Conservation (phyloP, 2,888 invertebrate genomes). For the Monochamus alternatus region DNA sequence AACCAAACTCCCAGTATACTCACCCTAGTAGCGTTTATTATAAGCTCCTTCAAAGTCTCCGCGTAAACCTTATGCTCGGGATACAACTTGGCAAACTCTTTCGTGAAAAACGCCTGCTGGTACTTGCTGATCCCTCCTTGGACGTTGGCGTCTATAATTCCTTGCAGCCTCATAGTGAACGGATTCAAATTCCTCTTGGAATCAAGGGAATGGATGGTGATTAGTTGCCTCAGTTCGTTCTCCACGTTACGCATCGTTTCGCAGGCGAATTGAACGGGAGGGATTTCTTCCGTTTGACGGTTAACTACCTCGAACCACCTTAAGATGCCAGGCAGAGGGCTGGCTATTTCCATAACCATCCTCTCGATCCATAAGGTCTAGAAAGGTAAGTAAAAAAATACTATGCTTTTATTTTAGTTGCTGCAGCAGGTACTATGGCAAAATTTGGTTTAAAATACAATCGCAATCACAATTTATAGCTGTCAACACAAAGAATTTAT, state of each 20-base stretch:
- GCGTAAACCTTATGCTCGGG: constrained; percentile 76
- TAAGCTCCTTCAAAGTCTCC: constrained; percentile 77
- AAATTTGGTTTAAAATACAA: too few relatives aligned
- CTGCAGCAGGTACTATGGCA: too few relatives aligned
- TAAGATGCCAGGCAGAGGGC: constrained; percentile 90
- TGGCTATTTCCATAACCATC: constrained; percentile 87
- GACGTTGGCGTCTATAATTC: constrained; percentile 96
- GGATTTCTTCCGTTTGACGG: constrained; percentile 82
- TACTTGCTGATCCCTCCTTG: constrained; percentile 97
- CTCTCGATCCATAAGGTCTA: constrained; percentile 95
- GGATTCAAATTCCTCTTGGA: constrained; percentile 90
- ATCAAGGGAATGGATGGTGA: constrained; percentile 86
- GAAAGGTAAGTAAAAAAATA: constrained; percentile 52
- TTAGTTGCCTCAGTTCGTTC: constrained; percentile 86
- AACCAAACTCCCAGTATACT: constrained; percentile 15
- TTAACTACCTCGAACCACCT: constrained; percentile 94
- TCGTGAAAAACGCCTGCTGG: constrained; percentile 93
- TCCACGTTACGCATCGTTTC: constrained; percentile 95
- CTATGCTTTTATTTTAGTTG: too few relatives aligned
- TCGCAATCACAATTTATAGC: too few relatives aligned
- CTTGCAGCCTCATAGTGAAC: constrained; percentile 90
- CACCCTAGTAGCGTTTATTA: constrained; percentile 84
- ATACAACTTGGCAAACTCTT: constrained; percentile 80
- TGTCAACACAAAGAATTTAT: too few relatives aligned
- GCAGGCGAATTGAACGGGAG: constrained; percentile 90